A percentile compares a stretch with the other conserved stretches of the same genome.
These are phyloP conservation scores for Cyrtonyx montezumae DNA, from an alignment of 2,113 vertebrate genomes.

Conservation along the genomic window DNA sequence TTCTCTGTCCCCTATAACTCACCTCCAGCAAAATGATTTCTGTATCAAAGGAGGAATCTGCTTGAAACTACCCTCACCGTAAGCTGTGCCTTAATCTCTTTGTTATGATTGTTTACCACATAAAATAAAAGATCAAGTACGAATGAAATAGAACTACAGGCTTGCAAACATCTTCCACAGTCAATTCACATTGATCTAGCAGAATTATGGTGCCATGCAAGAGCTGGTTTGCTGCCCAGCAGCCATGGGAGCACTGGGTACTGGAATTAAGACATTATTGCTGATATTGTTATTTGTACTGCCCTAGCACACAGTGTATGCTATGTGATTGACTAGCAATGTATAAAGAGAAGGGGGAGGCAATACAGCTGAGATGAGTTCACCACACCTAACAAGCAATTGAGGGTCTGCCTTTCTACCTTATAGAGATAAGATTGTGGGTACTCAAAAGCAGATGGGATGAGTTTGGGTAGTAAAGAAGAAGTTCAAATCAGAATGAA, in stretches of 20 bases:
- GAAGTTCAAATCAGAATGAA: not conserved
- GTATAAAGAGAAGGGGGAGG: not conserved
- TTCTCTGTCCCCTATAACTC: not conserved
- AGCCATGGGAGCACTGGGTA: not conserved
- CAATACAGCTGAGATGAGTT: not conserved
- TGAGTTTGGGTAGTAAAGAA: not conserved
- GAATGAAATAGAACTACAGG: not conserved
- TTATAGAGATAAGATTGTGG: not conserved
- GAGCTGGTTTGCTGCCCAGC: not conserved
- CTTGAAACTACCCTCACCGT: not conserved
- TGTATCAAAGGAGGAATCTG: not conserved
- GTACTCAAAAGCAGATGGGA: not conserved
- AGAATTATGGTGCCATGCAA: not conserved
- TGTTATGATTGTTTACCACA: not conserved
- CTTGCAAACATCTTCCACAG: not conserved
- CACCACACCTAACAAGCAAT: not conserved
- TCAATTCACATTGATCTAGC: not conserved
- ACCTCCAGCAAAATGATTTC: constrained; percentile 11
- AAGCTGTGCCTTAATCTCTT: not conserved
- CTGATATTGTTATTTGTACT: not conserved
- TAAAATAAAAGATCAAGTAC: not conserved
- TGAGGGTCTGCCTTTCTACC: not conserved
- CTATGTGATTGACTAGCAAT: not conserved
- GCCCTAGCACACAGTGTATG: not conserved
- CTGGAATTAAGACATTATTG: not conserved